A percentile compares a stretch with the other conserved stretches of the same genome.
Evolutionary conservation across 2,797 vertebrate genomes (phyloP).

Genomic region (Pteronotus mesoamericanus): DNA sequence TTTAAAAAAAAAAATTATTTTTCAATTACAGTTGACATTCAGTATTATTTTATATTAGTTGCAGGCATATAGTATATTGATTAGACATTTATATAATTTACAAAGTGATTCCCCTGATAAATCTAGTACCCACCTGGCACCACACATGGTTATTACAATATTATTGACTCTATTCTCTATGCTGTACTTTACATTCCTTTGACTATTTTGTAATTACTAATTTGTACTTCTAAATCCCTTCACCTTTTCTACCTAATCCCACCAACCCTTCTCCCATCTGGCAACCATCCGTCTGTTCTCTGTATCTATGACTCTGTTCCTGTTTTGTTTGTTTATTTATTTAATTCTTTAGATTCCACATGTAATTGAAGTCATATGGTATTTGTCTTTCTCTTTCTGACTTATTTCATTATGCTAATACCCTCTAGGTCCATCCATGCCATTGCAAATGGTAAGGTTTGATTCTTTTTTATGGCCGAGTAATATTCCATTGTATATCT

Average conservation of each 20-base stretch:
- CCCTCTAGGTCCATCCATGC: background rate
- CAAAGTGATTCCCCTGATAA: background rate
- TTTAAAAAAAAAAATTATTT: too few species aligned
- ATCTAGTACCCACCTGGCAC: background rate
- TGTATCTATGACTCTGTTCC: background rate
- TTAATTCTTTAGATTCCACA: background rate
- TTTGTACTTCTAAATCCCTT: background rate
- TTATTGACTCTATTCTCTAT: background rate
- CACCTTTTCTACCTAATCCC: background rate
- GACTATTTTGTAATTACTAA: background rate
- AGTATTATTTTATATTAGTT: background rate
- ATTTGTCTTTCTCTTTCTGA: background rate
- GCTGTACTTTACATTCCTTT: background rate
- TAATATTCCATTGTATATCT: background rate
- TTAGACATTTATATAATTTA: background rate
- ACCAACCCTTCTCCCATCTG: background rate
- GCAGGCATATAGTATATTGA: background rate
- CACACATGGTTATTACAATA: background rate
- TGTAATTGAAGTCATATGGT: background rate
- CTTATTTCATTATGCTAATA: background rate
- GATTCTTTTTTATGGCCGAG: background rate
- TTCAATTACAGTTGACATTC: background rate
- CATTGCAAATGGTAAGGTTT: background rate
- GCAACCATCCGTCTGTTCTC: background rate
- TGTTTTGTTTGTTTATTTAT: background rate